Conservation (phyloP, 2,888 invertebrate genomes). For the Monochamus alternatus region DNA sequence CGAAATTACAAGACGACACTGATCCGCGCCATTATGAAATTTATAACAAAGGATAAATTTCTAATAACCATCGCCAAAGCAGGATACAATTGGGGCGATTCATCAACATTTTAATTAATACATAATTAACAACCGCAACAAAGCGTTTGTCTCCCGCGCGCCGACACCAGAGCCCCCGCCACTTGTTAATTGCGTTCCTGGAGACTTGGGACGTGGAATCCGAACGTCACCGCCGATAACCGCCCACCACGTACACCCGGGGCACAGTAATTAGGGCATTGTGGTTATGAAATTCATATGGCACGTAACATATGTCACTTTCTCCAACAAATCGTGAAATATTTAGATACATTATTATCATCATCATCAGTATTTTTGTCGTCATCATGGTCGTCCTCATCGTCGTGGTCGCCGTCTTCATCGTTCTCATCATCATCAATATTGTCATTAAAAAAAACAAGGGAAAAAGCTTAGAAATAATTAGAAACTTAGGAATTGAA, state of each 20-base stretch:
- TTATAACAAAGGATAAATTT: slow-evolving; percentile 65
- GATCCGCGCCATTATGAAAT: slow-evolving; percentile 25
- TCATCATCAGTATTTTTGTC: no score
- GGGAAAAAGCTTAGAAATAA: no score
- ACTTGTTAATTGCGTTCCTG: slow-evolving; percentile 30
- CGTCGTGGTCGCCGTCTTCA: no score
- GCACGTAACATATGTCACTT: no score
- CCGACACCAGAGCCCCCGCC: slow-evolving; percentile 21
- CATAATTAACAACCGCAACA: slow-evolving; percentile 69
- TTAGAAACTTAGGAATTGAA: no score
- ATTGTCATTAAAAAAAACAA: no score
- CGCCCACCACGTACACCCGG: slow-evolving; percentile 21
- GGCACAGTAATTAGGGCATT: slow-evolving; percentile 19
- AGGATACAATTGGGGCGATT: slow-evolving; percentile 67
- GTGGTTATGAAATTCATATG: no score
- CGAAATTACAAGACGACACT: slow-evolving; percentile 28
- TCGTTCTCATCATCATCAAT: no score
- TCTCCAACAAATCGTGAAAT: no score
- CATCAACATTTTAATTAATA: slow-evolving; percentile 70
- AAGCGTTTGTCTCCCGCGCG: slow-evolving; percentile 64
- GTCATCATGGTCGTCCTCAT: no score
- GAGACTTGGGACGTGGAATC: slow-evolving; percentile 23
- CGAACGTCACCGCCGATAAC: slow-evolving; percentile 22
- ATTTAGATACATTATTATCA: no score
- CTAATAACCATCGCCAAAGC: slow-evolving; percentile 66